Evolutionary conservation across 2,888 invertebrate genomes (phyloP), one percentile per base, ranked within the genome.

Genomic region (Napeogenes sylphis): DNA sequence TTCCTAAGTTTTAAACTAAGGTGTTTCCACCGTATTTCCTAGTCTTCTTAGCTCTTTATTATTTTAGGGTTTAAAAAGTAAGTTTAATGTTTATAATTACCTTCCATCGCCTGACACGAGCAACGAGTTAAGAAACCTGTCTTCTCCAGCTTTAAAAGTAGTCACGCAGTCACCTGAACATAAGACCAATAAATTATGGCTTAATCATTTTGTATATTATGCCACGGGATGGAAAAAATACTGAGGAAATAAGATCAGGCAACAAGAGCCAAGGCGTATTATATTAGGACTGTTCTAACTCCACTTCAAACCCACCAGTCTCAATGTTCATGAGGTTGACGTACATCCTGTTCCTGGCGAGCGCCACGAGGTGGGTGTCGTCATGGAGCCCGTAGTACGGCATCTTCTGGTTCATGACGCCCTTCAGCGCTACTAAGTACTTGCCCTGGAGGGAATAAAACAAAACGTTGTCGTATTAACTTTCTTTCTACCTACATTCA

Each of bases 391-490:
- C 97, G 84, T 95, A 97, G 82, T 93, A 97, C 63, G 97, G 96
- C 96, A 97, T 96, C 84, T 96, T 96, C 82, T 97, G 96, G 89
- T 97, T 97, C 96, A 97, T 97, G 38, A 97, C 95, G 45, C 96
- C 96, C 78, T 96, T 95, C 55, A 96, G 83, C 51, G 95, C 94
- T 12, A 94, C 94, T 74, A 95, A 76, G 80, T 94, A 93, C 69
- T 85, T 91, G 56, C 91, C 91, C 91, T 91, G 80, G 0, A 65
- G 58, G 5, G 4, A 45, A 60, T 32, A n/a, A 51, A 35, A 21
- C 21, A 21, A 21, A 21, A 21, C 21, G 21, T 21, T 21, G 21
- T 21, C 21, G 21, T 21, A 21, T 21, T 21, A 21, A 21, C 21
- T 21, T 21, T 21, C 1, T 10, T 45, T 51, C 3, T 33, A 53